Evolutionary conservation across 2,888 invertebrate genomes (phyloP).

Genomic region (Drosophila quinaria): DNA sequence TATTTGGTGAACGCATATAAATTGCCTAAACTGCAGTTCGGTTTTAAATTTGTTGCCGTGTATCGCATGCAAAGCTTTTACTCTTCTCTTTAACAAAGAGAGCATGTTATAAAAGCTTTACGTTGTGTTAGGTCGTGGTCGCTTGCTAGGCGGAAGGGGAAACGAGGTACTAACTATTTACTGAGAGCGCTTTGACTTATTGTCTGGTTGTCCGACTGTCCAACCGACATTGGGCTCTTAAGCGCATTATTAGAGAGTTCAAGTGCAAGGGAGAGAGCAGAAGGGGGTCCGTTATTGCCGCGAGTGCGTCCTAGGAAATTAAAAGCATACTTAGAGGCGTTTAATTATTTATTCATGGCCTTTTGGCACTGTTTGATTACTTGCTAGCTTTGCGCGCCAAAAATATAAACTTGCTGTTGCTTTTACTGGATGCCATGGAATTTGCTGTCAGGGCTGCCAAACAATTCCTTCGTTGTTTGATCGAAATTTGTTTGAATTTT

Average conservation of each 20-base stretch:
- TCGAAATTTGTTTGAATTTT: slow-evolving; percentile 62
- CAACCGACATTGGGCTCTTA: slow-evolving; percentile 42
- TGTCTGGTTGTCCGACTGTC: slow-evolving; percentile 34
- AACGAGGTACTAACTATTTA: slow-evolving; percentile 27
- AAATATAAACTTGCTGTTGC: slow-evolving; percentile 1
- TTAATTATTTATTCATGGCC: slow-evolving; percentile 74
- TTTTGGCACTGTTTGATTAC: slow-evolving; percentile 47
- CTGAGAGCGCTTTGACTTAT: slow-evolving; percentile 30
- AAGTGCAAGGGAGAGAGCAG: slow-evolving; percentile 37
- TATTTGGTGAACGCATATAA: too few relatives aligned
- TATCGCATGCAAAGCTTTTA: slow-evolving; percentile 53
- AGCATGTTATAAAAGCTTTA: slow-evolving; percentile 54
- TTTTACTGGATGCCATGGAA: slow-evolving; percentile 65
- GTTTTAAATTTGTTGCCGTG: slow-evolving; percentile 47
- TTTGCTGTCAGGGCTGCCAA: slow-evolving; percentile 69
- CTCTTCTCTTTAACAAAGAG: slow-evolving; percentile 12
- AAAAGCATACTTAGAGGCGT: slow-evolving; percentile 72
- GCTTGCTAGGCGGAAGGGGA: slow-evolving; percentile 16
- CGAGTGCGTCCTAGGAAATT: slow-evolving; percentile 58
- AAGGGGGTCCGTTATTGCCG: slow-evolving; percentile 31
- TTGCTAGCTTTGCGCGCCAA: slow-evolving; percentile 37
- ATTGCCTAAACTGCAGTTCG: neutral
- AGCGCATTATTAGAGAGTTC: slow-evolving; percentile 67
- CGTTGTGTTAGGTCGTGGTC: slow-evolving; percentile 76
- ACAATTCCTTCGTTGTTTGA: slow-evolving; percentile 66